phyloP scores from a whole-genome alignment of 2,888 invertebrate species.

The Melanotus villosus region DNA sequence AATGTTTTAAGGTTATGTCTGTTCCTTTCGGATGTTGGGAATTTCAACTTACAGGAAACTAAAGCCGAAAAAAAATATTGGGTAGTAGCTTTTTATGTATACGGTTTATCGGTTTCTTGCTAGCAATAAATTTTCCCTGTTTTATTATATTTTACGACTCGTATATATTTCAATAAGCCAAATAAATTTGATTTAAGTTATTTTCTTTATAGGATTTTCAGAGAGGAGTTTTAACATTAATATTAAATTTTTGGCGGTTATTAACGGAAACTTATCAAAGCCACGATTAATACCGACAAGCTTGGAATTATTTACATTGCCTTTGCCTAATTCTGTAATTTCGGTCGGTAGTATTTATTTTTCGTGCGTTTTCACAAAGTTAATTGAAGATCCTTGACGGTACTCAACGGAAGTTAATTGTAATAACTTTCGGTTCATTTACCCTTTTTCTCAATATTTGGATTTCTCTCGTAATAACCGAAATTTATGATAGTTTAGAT shows the following conservation, averaged over 20 bases:
- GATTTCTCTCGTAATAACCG: background rate
- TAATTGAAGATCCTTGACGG: background rate
- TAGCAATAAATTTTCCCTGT: background rate
- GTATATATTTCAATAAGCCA: background rate
- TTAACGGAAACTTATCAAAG: too few species aligned
- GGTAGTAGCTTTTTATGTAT: background rate
- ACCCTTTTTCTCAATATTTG: background rate
- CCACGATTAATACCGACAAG: too few species aligned
- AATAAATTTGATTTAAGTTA: background rate
- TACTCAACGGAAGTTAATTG: background rate
- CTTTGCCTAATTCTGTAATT: background rate
- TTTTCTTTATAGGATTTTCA: background rate
- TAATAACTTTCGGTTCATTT: conserved; percentile 15
- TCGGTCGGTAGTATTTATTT: background rate
- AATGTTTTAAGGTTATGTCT: background rate
- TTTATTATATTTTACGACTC: conserved; percentile 4
- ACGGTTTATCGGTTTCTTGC: conserved; percentile 3
- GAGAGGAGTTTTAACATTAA: too few species aligned
- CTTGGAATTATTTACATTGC: background rate
- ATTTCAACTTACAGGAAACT: background rate
- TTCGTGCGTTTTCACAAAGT: background rate
- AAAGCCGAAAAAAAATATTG: background rate
- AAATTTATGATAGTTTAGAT: background rate
- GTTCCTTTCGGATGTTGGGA: background rate
- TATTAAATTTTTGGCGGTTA: too few species aligned